Evolutionary conservation across 2,888 invertebrate species (phyloP), one percentile per base, ranked within the genome.

Genomic region (Erynnis tages): DNA sequence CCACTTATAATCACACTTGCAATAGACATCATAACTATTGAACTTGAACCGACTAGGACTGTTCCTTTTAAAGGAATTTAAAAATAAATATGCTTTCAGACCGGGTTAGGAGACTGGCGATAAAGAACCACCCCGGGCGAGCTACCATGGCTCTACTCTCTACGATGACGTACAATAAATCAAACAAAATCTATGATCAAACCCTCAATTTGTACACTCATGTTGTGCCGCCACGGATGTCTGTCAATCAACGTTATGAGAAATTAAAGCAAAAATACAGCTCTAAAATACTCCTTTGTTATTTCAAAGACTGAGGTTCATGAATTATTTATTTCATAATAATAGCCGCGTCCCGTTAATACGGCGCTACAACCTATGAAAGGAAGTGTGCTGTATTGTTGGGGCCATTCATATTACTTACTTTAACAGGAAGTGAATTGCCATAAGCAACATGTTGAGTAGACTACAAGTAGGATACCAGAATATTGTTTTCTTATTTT

Each of bases 301-400:
- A 21, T 21, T 21, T 21, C 3, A 21, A 21, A 21, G 5, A 4
- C 21, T 4, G 8, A 5, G 38, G 13, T 25, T 25, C 14, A 40
- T 37, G 25, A 25, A 40, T 40, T 25, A 40, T 40, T 40, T 25
- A 40, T 40, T 25, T 14, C n/a, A 40, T 40, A 19, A 19, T 11
- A 4, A 21, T 23, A 13, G 13, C 27, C 13, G 23, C 8, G 38
- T 43, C n/a, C 43, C 30, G 29, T 30, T 43, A 32, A 25, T 19
- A 29, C 8, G 29, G 30, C 16, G 29, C 19, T 30, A 30, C 29
- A 5, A 23, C 8, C 2, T 21, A 14, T 7, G 16, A 45, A 45
- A 45, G 45, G 45, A 45, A 45, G 16, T 14, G 34, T 11, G 10
- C 21, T 1, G n/a, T 21, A 41, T n/a, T 17, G 17, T 30, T 32